These are phyloP conservation scores for Gracilinanus agilis DNA, from an alignment of 2,113 vertebrate genomes.

Conservation along the genomic window DNA sequence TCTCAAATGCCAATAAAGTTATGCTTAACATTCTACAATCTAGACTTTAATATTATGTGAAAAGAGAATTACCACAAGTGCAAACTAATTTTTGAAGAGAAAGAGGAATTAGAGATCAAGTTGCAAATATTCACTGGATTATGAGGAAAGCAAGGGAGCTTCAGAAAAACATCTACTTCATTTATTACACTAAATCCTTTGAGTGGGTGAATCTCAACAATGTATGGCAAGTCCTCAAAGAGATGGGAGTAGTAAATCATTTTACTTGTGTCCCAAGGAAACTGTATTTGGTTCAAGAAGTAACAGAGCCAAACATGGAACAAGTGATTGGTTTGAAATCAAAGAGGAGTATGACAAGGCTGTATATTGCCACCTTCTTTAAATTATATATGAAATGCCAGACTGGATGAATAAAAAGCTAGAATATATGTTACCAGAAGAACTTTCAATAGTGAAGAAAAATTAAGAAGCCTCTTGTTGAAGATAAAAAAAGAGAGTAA, in stretches of 20 bases:
- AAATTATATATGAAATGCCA: not conserved
- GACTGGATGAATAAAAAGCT: not conserved
- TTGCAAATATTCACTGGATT: not conserved
- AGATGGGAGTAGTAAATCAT: not conserved
- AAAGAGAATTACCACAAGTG: not conserved
- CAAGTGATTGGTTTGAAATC: not conserved
- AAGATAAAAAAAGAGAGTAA: not conserved
- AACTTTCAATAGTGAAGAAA: not conserved
- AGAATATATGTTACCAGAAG: not conserved
- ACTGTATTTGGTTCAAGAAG: not conserved
- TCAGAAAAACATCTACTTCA: not conserved
- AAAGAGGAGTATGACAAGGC: not conserved
- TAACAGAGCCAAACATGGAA: not conserved
- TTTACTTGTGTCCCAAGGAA: not conserved
- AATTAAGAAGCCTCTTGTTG: not conserved
- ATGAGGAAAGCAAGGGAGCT: not conserved
- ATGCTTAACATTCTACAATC: too few species aligned
- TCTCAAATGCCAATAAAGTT: too few species aligned
- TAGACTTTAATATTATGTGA: too few species aligned
- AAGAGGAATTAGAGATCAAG: not conserved
- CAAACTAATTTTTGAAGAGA: not conserved
- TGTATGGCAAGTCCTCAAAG: not conserved
- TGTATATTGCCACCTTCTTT: not conserved
- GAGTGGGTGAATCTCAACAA: not conserved
- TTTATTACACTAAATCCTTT: not conserved